phyloP scores from a whole-genome alignment of 2,888 invertebrate genomes.

The Rhamphomyia laevipes region DNA sequence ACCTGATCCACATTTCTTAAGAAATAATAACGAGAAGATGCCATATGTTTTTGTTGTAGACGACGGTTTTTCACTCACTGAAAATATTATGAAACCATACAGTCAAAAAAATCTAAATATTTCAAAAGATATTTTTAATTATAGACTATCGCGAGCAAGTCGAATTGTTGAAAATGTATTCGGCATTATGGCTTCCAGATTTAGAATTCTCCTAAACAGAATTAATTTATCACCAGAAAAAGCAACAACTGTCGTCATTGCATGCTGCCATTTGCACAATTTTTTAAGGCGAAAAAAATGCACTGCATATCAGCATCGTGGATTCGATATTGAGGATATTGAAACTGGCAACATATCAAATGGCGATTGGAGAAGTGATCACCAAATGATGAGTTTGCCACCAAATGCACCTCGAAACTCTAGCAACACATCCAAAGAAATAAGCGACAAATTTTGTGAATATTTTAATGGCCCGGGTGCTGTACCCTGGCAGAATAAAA shows the following conservation, averaged over 20 bases:
- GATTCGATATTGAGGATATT: conserved; percentile 3
- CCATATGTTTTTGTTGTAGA: conserved; percentile 12
- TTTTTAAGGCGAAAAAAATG: neutral
- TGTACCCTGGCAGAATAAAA: conserved; percentile 2
- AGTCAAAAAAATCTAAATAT: neutral
- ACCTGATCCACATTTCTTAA: conserved; percentile 6
- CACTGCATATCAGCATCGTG: neutral
- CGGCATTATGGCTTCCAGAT: conserved; percentile 2
- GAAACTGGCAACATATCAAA: neutral
- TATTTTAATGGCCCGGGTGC: conserved; percentile 5
- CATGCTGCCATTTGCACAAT: conserved; percentile 7
- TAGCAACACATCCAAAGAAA: neutral
- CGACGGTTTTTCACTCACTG: conserved; percentile 8
- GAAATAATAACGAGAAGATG: conserved; percentile 4
- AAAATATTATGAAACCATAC: conserved; percentile 11
- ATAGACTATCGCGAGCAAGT: neutral
- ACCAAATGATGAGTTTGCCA: neutral
- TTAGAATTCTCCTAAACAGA: conserved; percentile 7
- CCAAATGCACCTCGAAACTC: no score
- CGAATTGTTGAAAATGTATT: neutral
- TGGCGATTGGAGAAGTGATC: conserved; percentile 2
- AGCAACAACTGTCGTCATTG: conserved; percentile 6
- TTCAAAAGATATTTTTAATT: neutral
- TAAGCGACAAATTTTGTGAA: conserved; percentile 3
- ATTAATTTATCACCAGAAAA: conserved; percentile 9